Evolutionary conservation across 2,888 invertebrate genomes (phyloP).

Genomic region (Galerucella calmariensis): DNA sequence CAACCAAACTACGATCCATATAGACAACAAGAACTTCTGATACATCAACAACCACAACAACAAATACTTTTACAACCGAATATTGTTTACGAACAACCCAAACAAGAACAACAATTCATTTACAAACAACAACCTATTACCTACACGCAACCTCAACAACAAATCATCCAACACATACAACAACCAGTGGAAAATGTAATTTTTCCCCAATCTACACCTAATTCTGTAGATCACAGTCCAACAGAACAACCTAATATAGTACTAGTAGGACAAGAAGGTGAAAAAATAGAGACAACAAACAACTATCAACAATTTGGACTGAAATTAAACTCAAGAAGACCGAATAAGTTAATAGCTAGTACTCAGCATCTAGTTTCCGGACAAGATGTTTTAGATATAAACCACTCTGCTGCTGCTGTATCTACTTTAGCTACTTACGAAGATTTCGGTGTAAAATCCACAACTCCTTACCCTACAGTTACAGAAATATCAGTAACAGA

Average conservation of each 20-base stretch:
- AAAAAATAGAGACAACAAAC: conserved; percentile 2
- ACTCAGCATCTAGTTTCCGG: conserved; percentile 73
- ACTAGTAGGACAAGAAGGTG: conserved; percentile 7
- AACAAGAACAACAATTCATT: not conserved
- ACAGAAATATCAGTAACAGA: conserved; percentile 42
- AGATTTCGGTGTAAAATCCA: conserved; percentile 17
- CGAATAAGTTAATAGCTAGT: conserved; percentile 68
- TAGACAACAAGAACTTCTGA: conserved; percentile 12
- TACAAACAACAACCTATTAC: not conserved
- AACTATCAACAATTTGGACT: conserved; percentile 57
- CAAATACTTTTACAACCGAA: conserved; percentile 31
- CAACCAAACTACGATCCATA: conserved; percentile 17
- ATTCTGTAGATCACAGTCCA: not conserved
- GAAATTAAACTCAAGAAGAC: conserved; percentile 58
- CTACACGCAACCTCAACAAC: conserved; percentile 9
- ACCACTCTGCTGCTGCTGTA: conserved; percentile 61
- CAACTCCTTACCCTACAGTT: conserved; percentile 33
- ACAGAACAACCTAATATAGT: conserved; percentile 16
- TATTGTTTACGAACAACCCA: not conserved
- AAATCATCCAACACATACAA: conserved; percentile 21
- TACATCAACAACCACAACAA: conserved; percentile 32
- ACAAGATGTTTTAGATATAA: conserved; percentile 74
- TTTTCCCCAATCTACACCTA: conserved; percentile 21
- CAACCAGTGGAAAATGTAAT: conserved; percentile 26
- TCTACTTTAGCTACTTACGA: conserved; percentile 36